Evolutionary conservation across 2,797 vertebrate species (phyloP).

Genomic region (Callimico goeldii): DNA sequence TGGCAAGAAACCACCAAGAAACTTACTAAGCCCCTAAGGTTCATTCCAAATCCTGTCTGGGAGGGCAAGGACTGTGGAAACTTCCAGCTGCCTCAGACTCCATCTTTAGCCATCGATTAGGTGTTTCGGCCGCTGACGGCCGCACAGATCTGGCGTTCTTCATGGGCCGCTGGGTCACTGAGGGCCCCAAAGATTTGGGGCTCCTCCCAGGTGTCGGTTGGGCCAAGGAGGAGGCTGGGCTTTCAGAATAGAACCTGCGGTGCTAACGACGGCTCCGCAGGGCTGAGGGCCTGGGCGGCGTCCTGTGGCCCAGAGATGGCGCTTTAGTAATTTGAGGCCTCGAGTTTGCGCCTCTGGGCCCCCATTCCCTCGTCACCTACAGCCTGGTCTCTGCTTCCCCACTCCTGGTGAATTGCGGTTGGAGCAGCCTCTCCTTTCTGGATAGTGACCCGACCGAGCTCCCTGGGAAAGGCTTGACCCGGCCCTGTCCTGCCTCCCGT

Average conservation of each 20-base stretch:
- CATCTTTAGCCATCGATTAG: rapidly evolving
- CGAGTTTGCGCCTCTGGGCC: rapidly evolving
- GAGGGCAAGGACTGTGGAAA: neutral
- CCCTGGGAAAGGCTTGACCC: neutral
- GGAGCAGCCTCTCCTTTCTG: rapidly evolving
- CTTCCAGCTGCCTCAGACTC: neutral
- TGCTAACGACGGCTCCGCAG: rapidly evolving
- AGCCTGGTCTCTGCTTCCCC: rapidly evolving
- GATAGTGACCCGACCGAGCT: rapidly evolving
- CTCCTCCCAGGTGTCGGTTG: rapidly evolving
- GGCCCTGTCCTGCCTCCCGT: neutral
- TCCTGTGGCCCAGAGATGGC: rapidly evolving
- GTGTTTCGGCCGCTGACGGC: rapidly evolving
- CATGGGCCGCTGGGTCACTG: neutral
- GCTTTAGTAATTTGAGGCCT: rapidly evolving
- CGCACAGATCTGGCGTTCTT: neutral
- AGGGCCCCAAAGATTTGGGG: neutral
- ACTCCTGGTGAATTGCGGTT: no score
- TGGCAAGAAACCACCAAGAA: neutral
- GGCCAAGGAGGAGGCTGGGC: neutral
- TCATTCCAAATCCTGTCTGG: neutral
- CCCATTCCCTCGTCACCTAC: rapidly evolving
- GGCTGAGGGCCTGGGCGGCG: no score
- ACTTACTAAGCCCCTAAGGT: neutral
- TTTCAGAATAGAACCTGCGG: rapidly evolving